Evolutionary conservation across 2,888 invertebrate species (phyloP), one percentile per base, ranked within the genome.

Genomic region (Eueremaeus valkanovi): DNA sequence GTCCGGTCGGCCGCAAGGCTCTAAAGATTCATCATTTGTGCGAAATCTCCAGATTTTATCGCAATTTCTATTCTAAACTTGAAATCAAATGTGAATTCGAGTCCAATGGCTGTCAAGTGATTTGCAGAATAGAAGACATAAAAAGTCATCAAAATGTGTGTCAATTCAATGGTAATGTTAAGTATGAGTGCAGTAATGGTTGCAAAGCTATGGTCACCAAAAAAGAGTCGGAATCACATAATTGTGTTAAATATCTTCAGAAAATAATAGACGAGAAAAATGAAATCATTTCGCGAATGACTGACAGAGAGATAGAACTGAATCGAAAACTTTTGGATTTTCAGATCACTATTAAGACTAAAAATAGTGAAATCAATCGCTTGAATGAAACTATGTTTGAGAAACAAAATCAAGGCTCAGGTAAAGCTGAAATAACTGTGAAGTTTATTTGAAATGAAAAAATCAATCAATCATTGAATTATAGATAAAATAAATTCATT

Each of bases 171-270:
- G 27, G 27, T 27, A 58, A 58, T 18, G 16, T 58, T 11, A 58
- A 31, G 31, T 21, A 21, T 31, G 27, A 29, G 29, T 58, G 58
- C 29, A 31, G 16, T 11, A 18, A 29, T 6, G 58, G 58, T 5
- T 58, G 58, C 11, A 58, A 58, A 13, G 58, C 58, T 21, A 27
- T 58, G 58, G 58, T 58, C 58, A 58, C 58, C 31, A 27, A 21
- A 58, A 58, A 16, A 5, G 58, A 58, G 11, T 24, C 29, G 3
- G 3, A 3, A 11, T 27, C 13, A 18, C 58, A 58, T 29, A 29
- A 31, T 11, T 58, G 58, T 58, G 58, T 58, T 1, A 2, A 58
- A 29, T 58, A 29, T 31, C 13, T 58, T 24, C 24, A 21, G 58
- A 18, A 27, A 29, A 58, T 58, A 18, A 58, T 58, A 3, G 58